Conservation (phyloP, 2,113 vertebrate species). For the Osmerus eperlanus region DNA sequence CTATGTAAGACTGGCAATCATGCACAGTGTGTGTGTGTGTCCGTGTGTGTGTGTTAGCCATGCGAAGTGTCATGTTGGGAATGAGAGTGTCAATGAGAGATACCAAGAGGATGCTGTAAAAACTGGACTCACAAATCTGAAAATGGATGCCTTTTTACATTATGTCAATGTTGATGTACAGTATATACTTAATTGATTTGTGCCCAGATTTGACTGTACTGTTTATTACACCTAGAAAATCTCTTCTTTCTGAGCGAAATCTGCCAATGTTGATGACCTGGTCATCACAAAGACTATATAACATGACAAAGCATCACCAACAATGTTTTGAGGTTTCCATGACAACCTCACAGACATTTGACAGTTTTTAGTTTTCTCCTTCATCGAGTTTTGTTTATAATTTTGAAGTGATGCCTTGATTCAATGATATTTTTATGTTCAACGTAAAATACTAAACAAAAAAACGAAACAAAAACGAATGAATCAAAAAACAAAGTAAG, state of each 20-base stretch:
- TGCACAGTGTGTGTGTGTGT: too few species aligned
- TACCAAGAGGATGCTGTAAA: not conserved
- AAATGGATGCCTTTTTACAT: slow-evolving; percentile 43
- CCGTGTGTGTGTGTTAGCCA: too few species aligned
- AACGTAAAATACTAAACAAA: too few species aligned
- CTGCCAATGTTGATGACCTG: slow-evolving; percentile 23
- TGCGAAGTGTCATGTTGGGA: not conserved
- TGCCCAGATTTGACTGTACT: slow-evolving; percentile 29
- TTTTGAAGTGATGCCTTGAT: slow-evolving; percentile 57
- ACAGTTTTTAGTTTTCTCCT: not conserved
- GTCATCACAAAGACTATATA: slow-evolving; percentile 6
- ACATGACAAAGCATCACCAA: not conserved
- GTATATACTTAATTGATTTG: slow-evolving; percentile 30
- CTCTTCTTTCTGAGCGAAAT: slow-evolving; percentile 8
- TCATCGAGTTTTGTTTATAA: slow-evolving; percentile 16
- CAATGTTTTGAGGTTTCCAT: slow-evolving; percentile 29
- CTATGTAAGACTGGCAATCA: too few species aligned
- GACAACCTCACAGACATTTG: slow-evolving; percentile 27
- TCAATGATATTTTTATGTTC: slow-evolving; percentile 56
- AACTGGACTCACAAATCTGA: not conserved
- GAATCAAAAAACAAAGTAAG: too few species aligned
- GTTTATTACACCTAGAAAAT: not conserved
- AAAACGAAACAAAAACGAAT: too few species aligned
- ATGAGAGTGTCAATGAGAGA: not conserved
- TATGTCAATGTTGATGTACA: slow-evolving; percentile 16